Conservation (phyloP, 2,797 vertebrate genomes). For the Sebastes trivittatus region DNA sequence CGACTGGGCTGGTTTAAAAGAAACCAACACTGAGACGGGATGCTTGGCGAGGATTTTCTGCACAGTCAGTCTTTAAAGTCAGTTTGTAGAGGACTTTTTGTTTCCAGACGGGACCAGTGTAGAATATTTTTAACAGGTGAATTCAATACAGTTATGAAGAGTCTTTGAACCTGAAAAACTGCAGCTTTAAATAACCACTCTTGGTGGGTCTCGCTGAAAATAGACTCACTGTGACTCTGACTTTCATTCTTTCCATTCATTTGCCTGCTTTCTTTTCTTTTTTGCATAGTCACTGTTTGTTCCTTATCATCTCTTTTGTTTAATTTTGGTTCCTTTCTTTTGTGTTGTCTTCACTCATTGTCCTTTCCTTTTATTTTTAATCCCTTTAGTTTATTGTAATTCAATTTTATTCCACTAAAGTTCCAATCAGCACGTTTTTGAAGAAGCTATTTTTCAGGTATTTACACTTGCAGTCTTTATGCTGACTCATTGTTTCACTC, state of each 20-base stretch:
- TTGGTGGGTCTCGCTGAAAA: constrained; percentile 7
- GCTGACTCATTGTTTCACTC: not conserved
- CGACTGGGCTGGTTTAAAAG: not conserved
- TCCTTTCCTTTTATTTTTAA: not conserved
- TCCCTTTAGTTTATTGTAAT: not conserved
- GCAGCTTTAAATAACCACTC: constrained; percentile 34
- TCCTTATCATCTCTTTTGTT: not conserved
- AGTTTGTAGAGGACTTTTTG: not conserved
- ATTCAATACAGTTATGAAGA: not conserved
- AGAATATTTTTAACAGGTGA: constrained; percentile 9
- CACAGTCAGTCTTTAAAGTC: not conserved
- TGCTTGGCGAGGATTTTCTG: not conserved
- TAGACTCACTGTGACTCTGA: not conserved
- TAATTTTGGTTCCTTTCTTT: not conserved
- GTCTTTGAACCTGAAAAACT: not conserved
- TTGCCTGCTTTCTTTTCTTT: not conserved
- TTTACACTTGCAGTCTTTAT: not conserved
- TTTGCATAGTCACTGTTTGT: not conserved
- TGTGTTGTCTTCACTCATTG: not conserved
- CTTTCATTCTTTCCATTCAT: not conserved
- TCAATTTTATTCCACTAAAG: not conserved
- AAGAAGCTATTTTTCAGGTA: not conserved
- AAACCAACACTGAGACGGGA: not conserved
- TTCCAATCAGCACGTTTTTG: not conserved
- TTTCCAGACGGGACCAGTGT: not conserved